Percentiles rank a stretch among this genome's conserved stretches.
phyloP scores from a whole-genome alignment of 2,797 vertebrate genomes.

The Bradypodion ventrale region DNA sequence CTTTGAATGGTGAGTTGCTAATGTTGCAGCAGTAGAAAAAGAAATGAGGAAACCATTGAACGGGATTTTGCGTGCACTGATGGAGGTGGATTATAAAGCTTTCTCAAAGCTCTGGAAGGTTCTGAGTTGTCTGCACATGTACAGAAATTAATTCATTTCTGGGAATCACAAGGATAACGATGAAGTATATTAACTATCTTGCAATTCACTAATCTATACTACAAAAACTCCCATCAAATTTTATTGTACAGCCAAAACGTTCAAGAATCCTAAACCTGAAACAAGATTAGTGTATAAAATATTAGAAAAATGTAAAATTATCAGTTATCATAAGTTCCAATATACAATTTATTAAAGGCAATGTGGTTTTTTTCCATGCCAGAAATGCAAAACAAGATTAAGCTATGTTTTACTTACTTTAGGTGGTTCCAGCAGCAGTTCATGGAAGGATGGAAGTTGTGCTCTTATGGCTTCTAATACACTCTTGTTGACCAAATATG shows the following conservation, averaged over 20 bases:
- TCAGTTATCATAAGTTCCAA: not conserved
- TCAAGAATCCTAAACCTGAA: not conserved
- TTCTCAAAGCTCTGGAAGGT: too few relatives aligned
- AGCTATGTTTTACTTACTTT: slow-evolving; percentile 81
- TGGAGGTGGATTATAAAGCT: too few relatives aligned
- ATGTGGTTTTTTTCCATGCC: not conserved
- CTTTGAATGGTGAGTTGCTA: too few relatives aligned
- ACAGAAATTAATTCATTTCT: too few relatives aligned
- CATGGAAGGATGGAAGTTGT: slow-evolving; percentile 93
- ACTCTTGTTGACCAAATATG: slow-evolving; percentile 92
- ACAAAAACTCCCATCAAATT: not conserved
- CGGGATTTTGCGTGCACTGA: too few relatives aligned
- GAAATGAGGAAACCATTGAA: too few relatives aligned
- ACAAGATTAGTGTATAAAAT: not conserved
- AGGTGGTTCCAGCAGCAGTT: slow-evolving; percentile 94
- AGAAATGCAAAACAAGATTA: not conserved
- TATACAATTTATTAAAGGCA: not conserved
- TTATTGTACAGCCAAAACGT: not conserved
- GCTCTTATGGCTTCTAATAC: slow-evolving; percentile 95
- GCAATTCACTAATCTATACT: not conserved
- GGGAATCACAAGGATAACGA: too few relatives aligned
- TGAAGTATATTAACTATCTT: not conserved
- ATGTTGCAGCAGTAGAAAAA: too few relatives aligned
- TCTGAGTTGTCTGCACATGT: too few relatives aligned
- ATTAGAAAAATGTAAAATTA: not conserved